phyloP scores from a whole-genome alignment of 64 coral and sea anemone species.

The Pocillopora damicornis region DNA sequence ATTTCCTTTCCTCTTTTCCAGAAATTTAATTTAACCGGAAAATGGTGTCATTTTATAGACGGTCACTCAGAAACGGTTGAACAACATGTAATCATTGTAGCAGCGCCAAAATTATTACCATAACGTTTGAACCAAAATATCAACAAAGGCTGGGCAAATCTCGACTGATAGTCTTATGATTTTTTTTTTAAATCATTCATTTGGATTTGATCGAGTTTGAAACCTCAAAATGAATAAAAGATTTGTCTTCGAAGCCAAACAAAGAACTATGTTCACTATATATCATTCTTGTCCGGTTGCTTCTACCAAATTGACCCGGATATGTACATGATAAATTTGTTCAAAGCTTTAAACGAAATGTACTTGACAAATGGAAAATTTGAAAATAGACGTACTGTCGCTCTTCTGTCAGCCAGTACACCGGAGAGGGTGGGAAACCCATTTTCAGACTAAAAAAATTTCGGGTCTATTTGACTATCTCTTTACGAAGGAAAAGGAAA shows the following conservation, averaged over 20 bases:
- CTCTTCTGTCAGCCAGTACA: not conserved
- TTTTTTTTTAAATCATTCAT: no score
- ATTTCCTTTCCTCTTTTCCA: not conserved
- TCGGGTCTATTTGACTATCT: not conserved
- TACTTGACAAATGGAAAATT: slow-evolving; percentile 16
- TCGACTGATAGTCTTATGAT: no score
- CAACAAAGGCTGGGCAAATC: no score
- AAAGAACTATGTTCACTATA: not conserved
- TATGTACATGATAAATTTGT: slow-evolving; percentile 24
- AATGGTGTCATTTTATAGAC: not conserved
- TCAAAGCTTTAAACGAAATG: slow-evolving; percentile 13
- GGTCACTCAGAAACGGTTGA: no score
- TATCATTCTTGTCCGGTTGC: not conserved
- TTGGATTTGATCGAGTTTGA: no score
- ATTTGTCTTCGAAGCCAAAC: not conserved
- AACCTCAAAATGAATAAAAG: not conserved
- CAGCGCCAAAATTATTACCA: no score
- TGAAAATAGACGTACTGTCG: slow-evolving; percentile 1
- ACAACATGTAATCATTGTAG: no score
- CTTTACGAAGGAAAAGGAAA: not conserved
- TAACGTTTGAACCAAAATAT: no score
- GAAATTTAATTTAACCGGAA: not conserved
- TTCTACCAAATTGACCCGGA: slow-evolving; percentile 23
- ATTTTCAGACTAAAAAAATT: not conserved
- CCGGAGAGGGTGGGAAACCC: slow-evolving; percentile 31